Conservation (phyloP, 2,888 invertebrate species). For the Eretmocerus hayati region DNA sequence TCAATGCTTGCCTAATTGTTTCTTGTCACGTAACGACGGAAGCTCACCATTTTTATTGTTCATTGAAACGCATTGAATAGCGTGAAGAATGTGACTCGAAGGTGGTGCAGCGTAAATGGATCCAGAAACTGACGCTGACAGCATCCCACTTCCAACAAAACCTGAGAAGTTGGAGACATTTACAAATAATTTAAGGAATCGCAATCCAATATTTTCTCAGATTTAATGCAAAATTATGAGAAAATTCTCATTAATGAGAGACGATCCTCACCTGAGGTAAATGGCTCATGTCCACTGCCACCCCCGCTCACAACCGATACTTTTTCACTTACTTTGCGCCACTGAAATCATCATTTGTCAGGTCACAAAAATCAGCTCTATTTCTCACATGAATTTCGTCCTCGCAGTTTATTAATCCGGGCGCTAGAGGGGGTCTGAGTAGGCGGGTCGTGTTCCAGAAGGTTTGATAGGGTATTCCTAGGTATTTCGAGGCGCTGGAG, state of each 20-base stretch:
- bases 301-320: slow-evolving; percentile 68
- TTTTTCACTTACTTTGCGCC: slow-evolving; percentile 29
- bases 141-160: slow-evolving; percentile 72
- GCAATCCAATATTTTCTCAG: neutral
- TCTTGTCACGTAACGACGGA: too few species aligned
- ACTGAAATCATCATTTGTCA: too few species aligned
- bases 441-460: too few species aligned
- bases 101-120: slow-evolving; percentile 74
- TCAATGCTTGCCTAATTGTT: too few species aligned
- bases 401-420: too few species aligned
- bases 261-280: slow-evolving; percentile 38
- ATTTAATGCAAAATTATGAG: too few species aligned
- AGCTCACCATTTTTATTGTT: slow-evolving; percentile 54
- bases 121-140: slow-evolving; percentile 62
- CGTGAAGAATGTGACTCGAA: slow-evolving; percentile 58
- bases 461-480: too few species aligned
- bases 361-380: too few species aligned
- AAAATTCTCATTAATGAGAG: too few species aligned
- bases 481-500: too few species aligned
- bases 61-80: slow-evolving; percentile 55
- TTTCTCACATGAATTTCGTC: too few species aligned
- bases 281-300: slow-evolving; percentile 79
- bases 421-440: too few species aligned
- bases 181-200: neutral
- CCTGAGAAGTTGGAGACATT: slow-evolving; percentile 46